A percentile compares a stretch with the other conserved stretches of the same genome.
Evolutionary conservation across 2,113 vertebrate species (phyloP).

Genomic region (Oncorhynchus gorbuscha): DNA sequence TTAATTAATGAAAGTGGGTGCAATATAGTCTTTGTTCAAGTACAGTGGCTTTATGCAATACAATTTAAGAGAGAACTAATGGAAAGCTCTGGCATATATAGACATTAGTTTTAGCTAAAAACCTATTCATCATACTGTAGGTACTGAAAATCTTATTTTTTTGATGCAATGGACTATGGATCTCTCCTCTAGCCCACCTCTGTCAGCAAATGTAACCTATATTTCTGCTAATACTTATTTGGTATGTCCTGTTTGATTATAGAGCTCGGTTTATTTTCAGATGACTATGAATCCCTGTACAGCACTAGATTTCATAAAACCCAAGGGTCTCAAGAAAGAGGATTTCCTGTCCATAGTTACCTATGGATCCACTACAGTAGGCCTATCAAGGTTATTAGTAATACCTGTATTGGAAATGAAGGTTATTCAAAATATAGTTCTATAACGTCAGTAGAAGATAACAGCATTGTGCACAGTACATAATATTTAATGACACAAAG

Average conservation of each 20-base stretch:
- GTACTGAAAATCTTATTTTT: too few relatives aligned
- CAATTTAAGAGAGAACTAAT: too few relatives aligned
- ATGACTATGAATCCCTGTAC: not conserved
- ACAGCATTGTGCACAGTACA: not conserved
- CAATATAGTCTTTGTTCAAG: too few relatives aligned
- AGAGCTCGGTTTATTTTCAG: not conserved
- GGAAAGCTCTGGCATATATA: too few relatives aligned
- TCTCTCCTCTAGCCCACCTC: too few relatives aligned
- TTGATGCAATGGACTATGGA: too few relatives aligned
- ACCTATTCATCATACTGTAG: too few relatives aligned
- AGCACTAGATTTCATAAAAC: not conserved
- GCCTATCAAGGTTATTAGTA: not conserved
- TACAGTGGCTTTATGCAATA: too few relatives aligned
- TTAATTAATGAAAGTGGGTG: too few relatives aligned
- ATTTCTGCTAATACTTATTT: not conserved
- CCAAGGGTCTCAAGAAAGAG: not conserved
- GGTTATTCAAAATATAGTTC: not conserved
- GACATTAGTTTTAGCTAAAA: too few relatives aligned
- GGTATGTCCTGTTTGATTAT: not conserved
- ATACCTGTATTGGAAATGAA: not conserved
- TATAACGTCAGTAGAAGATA: not conserved
- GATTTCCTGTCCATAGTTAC: not conserved
- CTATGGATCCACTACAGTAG: not conserved
- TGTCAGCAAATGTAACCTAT: too few relatives aligned
- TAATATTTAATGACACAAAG: not conserved